Base-by-base conservation (phyloP, 2,113 vertebrate species). In the Trichechus manatus region DNA sequence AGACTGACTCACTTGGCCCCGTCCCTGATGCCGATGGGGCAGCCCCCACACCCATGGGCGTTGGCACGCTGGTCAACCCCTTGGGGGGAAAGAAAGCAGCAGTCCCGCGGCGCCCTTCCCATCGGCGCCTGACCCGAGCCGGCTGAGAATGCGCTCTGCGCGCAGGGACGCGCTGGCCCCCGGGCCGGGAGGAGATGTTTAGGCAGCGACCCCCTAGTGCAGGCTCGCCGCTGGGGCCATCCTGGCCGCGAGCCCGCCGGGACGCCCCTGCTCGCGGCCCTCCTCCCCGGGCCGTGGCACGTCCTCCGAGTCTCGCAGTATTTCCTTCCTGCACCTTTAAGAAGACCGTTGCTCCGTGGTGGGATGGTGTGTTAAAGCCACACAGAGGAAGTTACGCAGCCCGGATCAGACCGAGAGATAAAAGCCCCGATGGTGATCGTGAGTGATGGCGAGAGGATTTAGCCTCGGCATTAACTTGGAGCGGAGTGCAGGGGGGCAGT, bases 361-460 rank as follows among this genome's bases (percentile, higher is more conserved):
- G 98, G 99, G 98, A 98, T 98, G 98, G 98, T 97, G 98, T 98
- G 98, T 98, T 97, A 93, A 96, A 97, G 98, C 98, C 97, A 97
- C 98, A 98, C 98, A 98, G 98, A 99, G 99, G 99, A 99, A 99
- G 99, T 99, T 99, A 99, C 99, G 99, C 99, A 99, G 98, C 99
- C 98, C 98, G 98, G 98, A 98, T 98, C 99, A 98, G 98, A 98
- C 98, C 98, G 98, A 98, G 99, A 99, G 99, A 99, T 99, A 99
- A 98, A 99, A 99, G 99, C 99, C 98, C 98, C 98, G 99, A 99
- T 99, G 98, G 99, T 99, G 99, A 99, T 99, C 99, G 99, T 99
- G 99, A 99, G 99, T 98, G 99, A 99, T 98, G 99, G 99, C 99
- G 98, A 98, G 98, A 98, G 99, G 99, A 99, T 99, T 99, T 99